phyloP scores from a whole-genome alignment of 2,888 invertebrate genomes.

The Tethea ocularis region DNA sequence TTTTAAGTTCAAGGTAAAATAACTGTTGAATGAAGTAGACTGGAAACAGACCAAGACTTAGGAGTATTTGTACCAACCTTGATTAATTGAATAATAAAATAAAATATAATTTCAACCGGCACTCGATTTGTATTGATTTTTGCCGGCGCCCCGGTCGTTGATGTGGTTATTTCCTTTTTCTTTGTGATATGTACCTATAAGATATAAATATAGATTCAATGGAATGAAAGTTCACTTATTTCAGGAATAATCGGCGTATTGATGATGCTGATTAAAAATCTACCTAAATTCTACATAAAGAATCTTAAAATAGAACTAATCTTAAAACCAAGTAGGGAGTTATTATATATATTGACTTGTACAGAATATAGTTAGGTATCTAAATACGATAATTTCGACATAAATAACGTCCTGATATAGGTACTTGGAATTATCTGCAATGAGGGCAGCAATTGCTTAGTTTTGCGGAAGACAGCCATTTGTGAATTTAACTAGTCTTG shows the following conservation, averaged over 20 bases:
- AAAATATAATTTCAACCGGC: slow-evolving; percentile 21
- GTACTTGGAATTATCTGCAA: not conserved
- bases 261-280: not conserved
- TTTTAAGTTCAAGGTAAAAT: slow-evolving; percentile 67
- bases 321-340: no score
- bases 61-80: not conserved
- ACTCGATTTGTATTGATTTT: slow-evolving; percentile 64
- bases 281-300: no score
- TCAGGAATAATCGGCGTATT: not conserved
- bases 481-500: not conserved
- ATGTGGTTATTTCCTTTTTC: slow-evolving; percentile 52
- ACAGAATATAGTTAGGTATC: no score
- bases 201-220: slow-evolving; percentile 6
- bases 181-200: slow-evolving; percentile 32
- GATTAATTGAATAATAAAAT: not conserved
- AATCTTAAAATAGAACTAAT: no score
- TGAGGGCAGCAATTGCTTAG: not conserved
- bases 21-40: slow-evolving; percentile 54
- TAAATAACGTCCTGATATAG: no score
- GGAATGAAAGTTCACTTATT: not conserved
- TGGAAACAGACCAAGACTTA: slow-evolving; percentile 45
- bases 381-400: no score
- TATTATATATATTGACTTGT: no score
- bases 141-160: slow-evolving; percentile 54
- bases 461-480: not conserved